Conservation (phyloP, 2,113 vertebrate genomes). For the Bucco capensis region DNA sequence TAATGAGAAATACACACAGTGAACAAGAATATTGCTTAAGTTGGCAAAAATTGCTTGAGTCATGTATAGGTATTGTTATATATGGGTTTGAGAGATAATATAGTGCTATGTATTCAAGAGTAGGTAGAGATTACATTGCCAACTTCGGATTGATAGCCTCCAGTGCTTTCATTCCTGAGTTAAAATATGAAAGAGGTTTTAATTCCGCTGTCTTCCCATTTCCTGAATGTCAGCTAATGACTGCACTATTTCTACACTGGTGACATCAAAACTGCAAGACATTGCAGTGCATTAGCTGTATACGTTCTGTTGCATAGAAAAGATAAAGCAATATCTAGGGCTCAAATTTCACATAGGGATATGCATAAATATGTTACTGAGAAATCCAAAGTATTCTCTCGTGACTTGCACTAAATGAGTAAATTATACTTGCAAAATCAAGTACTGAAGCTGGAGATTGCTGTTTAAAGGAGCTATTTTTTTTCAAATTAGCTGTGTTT, state of each 20-base stretch:
- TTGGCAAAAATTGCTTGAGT: conserved; percentile 12
- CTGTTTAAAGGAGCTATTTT: conserved; percentile 23
- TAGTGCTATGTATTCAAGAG: conserved; percentile 32
- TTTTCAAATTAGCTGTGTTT: conserved; percentile 23
- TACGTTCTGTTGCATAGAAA: neutral
- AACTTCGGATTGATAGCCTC: conserved; percentile 8
- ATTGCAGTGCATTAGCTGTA: conserved; percentile 7
- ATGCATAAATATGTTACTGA: neutral
- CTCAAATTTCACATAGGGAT: conserved; percentile 2
- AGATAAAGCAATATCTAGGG: neutral
- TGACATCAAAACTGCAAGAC: conserved; percentile 7
- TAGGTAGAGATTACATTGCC: conserved; percentile 36
- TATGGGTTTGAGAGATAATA: neutral
- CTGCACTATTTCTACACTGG: neutral
- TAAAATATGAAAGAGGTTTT: conserved; percentile 38
- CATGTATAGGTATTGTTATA: conserved; percentile 8
- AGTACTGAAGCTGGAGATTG: conserved; percentile 34
- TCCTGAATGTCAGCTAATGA: conserved; percentile 29
- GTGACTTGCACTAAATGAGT: conserved; percentile 42
- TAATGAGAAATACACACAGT: neutral
- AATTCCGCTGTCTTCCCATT: neutral
- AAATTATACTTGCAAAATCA: conserved; percentile 64
- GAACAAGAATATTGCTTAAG: conserved; percentile 12
- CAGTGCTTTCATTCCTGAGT: neutral
- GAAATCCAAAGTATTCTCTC: conserved; percentile 45